Conservation (phyloP, 1,140 invertebrate species). For the Hyles vespertilio region DNA sequence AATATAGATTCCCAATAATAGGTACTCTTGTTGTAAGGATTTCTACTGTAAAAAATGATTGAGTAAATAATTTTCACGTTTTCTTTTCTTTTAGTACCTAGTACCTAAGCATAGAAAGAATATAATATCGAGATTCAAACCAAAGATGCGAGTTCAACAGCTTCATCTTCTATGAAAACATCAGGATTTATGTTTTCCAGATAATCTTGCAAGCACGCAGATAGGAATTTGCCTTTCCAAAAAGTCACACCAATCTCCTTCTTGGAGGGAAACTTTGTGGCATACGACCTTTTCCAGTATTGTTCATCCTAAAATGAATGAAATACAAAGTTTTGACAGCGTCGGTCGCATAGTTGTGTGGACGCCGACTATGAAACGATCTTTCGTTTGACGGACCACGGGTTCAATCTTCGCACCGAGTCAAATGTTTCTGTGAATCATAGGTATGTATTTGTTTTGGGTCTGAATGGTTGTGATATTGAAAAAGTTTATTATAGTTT, state of each 20-base stretch:
- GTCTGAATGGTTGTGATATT: no score
- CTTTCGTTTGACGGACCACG: no score
- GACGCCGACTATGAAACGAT: no score
- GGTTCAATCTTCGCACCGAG: no score
- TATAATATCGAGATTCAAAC: slow-evolving; percentile 27
- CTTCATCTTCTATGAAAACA: slow-evolving; percentile 60
- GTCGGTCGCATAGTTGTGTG: no score
- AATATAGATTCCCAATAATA: no score
- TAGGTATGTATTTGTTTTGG: no score
- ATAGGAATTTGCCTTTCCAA: slow-evolving; percentile 69
- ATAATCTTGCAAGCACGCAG: slow-evolving; percentile 60
- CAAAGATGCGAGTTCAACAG: slow-evolving; percentile 52
- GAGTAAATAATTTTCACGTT: not conserved
- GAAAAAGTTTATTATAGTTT: no score
- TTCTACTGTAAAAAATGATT: not conserved
- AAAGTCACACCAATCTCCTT: slow-evolving; percentile 44
- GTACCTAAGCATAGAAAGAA: slow-evolving; percentile 3
- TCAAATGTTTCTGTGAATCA: no score
- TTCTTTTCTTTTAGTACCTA: not conserved
- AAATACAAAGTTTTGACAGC: not conserved
- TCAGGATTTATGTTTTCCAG: slow-evolving; percentile 64
- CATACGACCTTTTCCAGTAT: slow-evolving; percentile 64
- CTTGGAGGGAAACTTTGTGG: slow-evolving; percentile 48
- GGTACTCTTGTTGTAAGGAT: no score
- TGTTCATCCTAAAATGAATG: slow-evolving; percentile 57